Percentiles rank a stretch among this genome's conserved stretches.
Conservation (phyloP, 1,140 invertebrate species). For the Bombus pyrosoma region DNA sequence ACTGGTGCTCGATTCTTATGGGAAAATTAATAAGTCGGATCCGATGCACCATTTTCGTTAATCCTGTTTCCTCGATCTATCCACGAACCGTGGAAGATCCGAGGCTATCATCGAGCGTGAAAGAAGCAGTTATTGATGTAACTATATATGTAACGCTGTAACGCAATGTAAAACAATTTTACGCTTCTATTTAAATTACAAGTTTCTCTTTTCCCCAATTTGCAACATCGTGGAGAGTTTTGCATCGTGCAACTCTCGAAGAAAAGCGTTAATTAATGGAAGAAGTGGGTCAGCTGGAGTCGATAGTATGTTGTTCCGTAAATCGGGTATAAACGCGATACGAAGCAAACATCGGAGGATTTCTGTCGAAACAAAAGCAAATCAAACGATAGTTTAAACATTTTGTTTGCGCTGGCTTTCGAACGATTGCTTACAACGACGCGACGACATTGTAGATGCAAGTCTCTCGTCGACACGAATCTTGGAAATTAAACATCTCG, state of each 20-base stretch:
- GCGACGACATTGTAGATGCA: background rate
- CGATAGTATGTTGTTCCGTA: too few relatives aligned
- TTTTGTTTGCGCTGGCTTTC: conserved; percentile 44
- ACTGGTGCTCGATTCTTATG: background rate
- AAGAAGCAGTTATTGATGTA: too few relatives aligned
- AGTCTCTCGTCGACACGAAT: background rate
- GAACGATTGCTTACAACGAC: background rate
- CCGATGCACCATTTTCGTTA: background rate
- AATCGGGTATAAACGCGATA: background rate
- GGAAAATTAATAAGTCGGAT: conserved; percentile 7
- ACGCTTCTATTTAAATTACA: background rate
- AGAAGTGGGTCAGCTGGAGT: conserved; percentile 18
- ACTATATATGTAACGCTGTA: background rate
- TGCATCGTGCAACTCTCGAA: conserved; percentile 1
- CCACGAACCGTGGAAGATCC: background rate
- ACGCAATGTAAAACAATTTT: background rate
- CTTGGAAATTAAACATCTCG: background rate
- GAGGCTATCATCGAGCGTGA: background rate
- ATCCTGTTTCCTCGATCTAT: background rate
- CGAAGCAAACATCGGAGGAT: background rate
- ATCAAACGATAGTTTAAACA: conserved; percentile 23
- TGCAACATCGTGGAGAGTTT: background rate
- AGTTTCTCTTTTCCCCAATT: background rate
- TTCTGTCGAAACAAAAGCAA: background rate
- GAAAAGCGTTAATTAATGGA: conserved; percentile 9